phyloP scores from a whole-genome alignment of 2,113 vertebrate genomes.

The Cyprinodon tularosa region DNA sequence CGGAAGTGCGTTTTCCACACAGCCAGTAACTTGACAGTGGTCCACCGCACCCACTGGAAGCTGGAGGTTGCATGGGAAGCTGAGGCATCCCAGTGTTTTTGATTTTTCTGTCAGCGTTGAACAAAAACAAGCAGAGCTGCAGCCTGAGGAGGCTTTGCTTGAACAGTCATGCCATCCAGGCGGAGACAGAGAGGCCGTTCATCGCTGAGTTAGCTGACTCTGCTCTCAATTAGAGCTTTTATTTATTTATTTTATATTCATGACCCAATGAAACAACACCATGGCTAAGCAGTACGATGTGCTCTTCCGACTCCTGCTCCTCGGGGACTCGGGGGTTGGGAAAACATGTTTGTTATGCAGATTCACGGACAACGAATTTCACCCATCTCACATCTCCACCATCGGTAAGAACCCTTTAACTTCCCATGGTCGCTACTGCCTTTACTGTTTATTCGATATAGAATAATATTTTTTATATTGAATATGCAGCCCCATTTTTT shows the following conservation, averaged over 20 bases:
- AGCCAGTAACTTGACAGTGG: constrained; percentile 14
- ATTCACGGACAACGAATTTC: constrained; percentile 98
- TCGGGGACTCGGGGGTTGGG: constrained; percentile 96
- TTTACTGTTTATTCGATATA: background rate
- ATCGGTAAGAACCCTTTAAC: constrained; percentile 86
- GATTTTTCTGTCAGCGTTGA: constrained; percentile 36
- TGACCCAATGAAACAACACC: constrained; percentile 50
- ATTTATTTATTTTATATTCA: constrained; percentile 11
- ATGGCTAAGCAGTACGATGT: constrained; percentile 99
- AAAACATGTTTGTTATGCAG: constrained; percentile 97
- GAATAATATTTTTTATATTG: background rate
- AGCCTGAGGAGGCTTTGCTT: constrained; percentile 19
- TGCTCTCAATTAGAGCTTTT: background rate
- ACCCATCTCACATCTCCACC: constrained; percentile 97
- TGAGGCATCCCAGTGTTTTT: constrained; percentile 56
- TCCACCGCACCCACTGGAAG: constrained; percentile 75
- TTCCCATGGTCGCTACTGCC: background rate
- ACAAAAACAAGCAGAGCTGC: constrained; percentile 13
- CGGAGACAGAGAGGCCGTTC: constrained; percentile 41
- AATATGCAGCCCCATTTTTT: background rate
- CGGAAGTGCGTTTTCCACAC: constrained; percentile 14
- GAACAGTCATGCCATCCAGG: constrained; percentile 69
- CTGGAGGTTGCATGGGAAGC: constrained; percentile 47
- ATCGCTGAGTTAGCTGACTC: constrained; percentile 69
- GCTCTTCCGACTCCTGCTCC: constrained; percentile 93